Percentiles rank a stretch among this genome's conserved stretches.
Evolutionary conservation across 2,113 vertebrate species (phyloP).

Genomic region (Ramphastos sulfuratus): DNA sequence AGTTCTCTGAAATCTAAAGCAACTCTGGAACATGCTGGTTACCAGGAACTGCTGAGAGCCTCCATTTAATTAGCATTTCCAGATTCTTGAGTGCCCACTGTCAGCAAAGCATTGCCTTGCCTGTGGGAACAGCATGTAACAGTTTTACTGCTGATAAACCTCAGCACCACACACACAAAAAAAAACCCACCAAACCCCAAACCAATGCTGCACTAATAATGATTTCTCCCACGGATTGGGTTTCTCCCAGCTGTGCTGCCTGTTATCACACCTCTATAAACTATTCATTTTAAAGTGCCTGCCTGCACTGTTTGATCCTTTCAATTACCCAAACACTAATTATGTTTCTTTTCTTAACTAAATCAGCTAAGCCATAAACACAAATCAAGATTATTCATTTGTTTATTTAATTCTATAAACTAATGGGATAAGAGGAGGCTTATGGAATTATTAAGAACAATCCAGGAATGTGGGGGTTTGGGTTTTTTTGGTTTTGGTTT

Average conservation of each 20-base stretch:
- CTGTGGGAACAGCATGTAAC: neutral
- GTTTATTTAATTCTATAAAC: neutral
- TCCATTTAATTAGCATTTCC: conserved; percentile 12
- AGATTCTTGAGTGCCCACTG: neutral
- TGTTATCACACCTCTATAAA: neutral
- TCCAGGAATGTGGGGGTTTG: neutral
- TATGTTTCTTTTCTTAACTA: neutral
- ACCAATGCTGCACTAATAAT: neutral
- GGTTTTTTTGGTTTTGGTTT: neutral
- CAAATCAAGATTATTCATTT: neutral
- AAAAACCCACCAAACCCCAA: neutral
- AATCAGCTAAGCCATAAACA: neutral
- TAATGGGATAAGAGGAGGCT: neutral
- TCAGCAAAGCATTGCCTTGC: neutral
- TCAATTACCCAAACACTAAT: conserved; percentile 9
- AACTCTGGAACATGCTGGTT: neutral
- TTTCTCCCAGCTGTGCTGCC: neutral
- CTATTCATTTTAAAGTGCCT: conserved; percentile 8
- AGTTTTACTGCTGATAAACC: neutral
- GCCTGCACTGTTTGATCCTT: neutral
- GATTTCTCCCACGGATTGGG: neutral
- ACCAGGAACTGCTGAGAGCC: conserved; percentile 2
- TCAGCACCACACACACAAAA: neutral
- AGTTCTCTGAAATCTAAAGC: conserved; percentile 20
- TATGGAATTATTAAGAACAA: neutral